Percentiles rank a stretch among this genome's conserved stretches.
Evolutionary conservation across 2,888 invertebrate species (phyloP).

Genomic region (Athalia cordata): DNA sequence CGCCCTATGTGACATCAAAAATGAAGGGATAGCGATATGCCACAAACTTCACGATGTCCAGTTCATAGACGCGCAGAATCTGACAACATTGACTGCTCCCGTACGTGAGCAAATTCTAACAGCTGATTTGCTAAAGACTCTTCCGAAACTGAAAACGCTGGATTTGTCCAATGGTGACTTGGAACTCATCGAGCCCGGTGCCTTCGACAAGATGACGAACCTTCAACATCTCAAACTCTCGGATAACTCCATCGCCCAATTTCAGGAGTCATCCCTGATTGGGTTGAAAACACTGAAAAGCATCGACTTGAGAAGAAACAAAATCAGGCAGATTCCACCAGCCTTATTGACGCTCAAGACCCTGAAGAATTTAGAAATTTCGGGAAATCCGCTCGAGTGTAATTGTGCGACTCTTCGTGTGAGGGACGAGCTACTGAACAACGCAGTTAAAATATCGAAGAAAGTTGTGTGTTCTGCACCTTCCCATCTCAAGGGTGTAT

Average conservation of each 20-base stretch:
- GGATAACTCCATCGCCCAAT: conserved; percentile 77
- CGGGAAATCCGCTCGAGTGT: conserved; percentile 83
- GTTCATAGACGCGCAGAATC: conserved; percentile 60
- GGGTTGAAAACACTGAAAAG: conserved; percentile 77
- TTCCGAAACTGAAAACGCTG: conserved; percentile 78
- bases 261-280: conserved; percentile 75
- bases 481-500: conserved; percentile 73
- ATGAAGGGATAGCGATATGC: conserved; percentile 60
- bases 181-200: conserved; percentile 76
- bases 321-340: conserved; percentile 77
- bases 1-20: conserved; percentile 60
- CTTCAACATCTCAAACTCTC: conserved; percentile 78
- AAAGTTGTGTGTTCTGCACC: conserved; percentile 78
- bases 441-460: conserved; percentile 64
- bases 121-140: conserved; percentile 62
- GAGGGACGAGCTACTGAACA: conserved; percentile 77
- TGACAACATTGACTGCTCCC: conserved; percentile 59
- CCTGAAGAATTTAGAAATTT: conserved; percentile 80
- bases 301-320: conserved; percentile 80
- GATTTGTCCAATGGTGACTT: conserved; percentile 81
- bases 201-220: conserved; percentile 77
- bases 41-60: conserved; percentile 63
- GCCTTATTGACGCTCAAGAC: conserved; percentile 76
- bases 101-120: conserved; percentile 52
- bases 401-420: conserved; percentile 81